phyloP scores from a whole-genome alignment of 2,888 invertebrate species.

The Bugula neritina region DNA sequence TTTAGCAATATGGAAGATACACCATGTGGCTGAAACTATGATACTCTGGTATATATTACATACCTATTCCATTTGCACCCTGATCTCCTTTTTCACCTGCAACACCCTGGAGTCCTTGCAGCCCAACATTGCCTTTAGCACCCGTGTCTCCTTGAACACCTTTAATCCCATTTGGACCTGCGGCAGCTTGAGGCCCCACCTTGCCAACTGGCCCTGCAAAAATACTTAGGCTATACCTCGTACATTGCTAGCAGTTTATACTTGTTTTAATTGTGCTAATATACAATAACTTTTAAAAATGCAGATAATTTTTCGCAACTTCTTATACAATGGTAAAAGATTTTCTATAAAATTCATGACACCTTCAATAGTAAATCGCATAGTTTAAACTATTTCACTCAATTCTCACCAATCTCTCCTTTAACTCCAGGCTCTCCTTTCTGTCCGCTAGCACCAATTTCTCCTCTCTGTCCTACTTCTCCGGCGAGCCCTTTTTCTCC shows the following conservation, averaged over 20 bases:
- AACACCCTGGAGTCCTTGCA: background rate
- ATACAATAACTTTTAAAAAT: no score
- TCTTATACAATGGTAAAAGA: no score
- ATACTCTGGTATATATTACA: no score
- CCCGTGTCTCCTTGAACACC: background rate
- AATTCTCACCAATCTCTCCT: background rate
- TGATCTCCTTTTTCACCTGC: background rate
- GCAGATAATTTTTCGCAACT: no score
- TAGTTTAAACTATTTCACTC: no score
- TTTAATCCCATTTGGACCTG: background rate
- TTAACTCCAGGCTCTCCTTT: background rate
- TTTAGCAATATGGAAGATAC: no score
- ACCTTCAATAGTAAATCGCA: no score
- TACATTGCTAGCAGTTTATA: no score
- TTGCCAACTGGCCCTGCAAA: background rate
- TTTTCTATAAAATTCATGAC: no score
- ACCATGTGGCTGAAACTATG: no score
- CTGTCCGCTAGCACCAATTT: background rate
- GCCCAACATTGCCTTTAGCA: background rate
- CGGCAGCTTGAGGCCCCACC: constrained; percentile 1
- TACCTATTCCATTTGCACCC: background rate
- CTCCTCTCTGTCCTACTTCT: background rate
- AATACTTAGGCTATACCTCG: background rate
- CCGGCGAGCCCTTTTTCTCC: background rate
- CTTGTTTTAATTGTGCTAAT: no score